These are phyloP conservation scores for Habroteleia sp. DNA, from an alignment of 2,888 invertebrate species.

Conservation along the genomic window DNA sequence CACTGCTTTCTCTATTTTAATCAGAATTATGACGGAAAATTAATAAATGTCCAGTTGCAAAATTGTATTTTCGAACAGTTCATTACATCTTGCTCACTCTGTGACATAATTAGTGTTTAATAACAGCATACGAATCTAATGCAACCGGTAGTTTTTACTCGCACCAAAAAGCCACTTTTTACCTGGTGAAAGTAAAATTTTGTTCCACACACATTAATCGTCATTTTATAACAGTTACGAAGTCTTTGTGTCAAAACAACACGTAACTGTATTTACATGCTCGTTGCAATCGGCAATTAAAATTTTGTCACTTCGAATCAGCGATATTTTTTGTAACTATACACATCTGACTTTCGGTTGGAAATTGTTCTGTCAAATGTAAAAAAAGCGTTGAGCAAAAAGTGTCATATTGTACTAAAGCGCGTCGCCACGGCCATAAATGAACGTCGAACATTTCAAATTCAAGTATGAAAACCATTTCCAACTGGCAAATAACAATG, in stretches of 20 bases:
- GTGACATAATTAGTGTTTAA: conserved; percentile 7
- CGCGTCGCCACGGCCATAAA: no score
- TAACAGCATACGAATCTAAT: not conserved
- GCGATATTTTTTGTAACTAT: not conserved
- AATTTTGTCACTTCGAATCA: no score
- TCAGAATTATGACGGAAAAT: no score
- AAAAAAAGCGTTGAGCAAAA: no score
- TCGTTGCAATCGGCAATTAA: not conserved
- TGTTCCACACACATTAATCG: conserved; percentile 3
- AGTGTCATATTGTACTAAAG: no score
- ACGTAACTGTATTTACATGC: not conserved
- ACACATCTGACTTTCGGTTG: not conserved
- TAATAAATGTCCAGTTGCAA: no score
- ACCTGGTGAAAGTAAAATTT: conserved; percentile 39
- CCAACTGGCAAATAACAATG: conserved; percentile 39
- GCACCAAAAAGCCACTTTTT: conserved; percentile 25
- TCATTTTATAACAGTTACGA: conserved; percentile 11
- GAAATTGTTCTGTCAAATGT: not conserved
- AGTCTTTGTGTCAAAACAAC: conserved; percentile 9
- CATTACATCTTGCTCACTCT: no score
- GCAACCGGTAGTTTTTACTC: conserved; percentile 1
- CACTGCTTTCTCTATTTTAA: conserved; percentile 1
- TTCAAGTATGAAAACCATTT: conserved; percentile 4
- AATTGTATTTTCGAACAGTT: no score
- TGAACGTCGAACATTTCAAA: conserved; percentile 4